Conservation (phyloP, 2,888 invertebrate species). For the Caenorhabditis sp. region DNA sequence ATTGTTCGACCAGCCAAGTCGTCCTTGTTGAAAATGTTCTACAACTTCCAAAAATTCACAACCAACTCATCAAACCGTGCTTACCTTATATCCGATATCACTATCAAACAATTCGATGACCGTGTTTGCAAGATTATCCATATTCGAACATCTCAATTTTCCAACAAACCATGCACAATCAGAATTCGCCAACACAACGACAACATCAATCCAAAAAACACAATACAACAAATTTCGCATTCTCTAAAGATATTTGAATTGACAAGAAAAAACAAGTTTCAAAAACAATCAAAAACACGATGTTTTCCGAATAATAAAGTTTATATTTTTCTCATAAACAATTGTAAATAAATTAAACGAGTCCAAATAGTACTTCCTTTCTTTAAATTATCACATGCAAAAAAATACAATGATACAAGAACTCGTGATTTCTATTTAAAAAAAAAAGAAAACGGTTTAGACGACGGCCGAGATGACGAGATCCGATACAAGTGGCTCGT, state of each 20-base stretch:
- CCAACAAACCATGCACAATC: conserved; percentile 67
- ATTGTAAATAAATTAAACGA: conserved; percentile 1
- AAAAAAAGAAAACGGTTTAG: conserved; percentile 15
- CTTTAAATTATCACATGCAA: neutral
- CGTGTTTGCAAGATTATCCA: conserved; percentile 43
- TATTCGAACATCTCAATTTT: conserved; percentile 52
- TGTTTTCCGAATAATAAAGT: neutral
- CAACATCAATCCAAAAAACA: conserved; percentile 8
- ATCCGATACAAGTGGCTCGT: conserved; percentile 45
- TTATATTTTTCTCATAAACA: neutral
- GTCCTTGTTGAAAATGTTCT: conserved; percentile 48
- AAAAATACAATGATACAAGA: neutral
- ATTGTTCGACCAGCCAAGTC: conserved; percentile 60
- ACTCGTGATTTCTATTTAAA: neutral
- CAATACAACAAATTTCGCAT: conserved; percentile 2
- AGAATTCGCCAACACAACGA: conserved; percentile 41
- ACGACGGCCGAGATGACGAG: conserved; percentile 52
- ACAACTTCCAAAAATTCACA: neutral
- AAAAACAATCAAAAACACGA: neutral
- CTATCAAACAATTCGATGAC: conserved; percentile 62
- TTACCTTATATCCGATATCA: conserved; percentile 48
- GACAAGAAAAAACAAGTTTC: neutral
- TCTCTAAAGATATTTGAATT: too few relatives aligned
- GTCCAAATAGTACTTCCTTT: neutral
- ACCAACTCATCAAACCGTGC: neutral